Conservation (phyloP, 2,797 vertebrate genomes). For the Lepilemur ruficaudatus region DNA sequence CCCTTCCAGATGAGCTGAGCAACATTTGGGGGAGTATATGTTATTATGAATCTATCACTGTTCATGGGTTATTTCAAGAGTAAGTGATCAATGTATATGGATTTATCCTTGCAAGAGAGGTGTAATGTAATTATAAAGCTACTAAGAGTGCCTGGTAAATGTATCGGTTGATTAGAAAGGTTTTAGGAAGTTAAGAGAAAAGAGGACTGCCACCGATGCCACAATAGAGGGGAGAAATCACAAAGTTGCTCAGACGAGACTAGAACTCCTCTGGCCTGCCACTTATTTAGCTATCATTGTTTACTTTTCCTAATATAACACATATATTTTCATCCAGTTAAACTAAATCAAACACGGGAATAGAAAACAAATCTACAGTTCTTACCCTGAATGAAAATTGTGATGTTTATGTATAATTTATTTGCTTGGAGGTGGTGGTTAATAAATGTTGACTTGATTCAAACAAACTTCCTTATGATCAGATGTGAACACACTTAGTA, state of each 20-base stretch:
- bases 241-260: slow-evolving; percentile 14
- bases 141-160: slow-evolving; percentile 60
- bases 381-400: not conserved
- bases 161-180: slow-evolving; percentile 48
- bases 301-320: not conserved
- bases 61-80: slow-evolving; percentile 55
- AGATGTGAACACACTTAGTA: not conserved
- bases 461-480: not conserved
- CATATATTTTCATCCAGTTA: not conserved
- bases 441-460: not conserved
- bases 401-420: not conserved
- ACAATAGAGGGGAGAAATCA: not conserved
- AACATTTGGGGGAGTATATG: slow-evolving; percentile 38
- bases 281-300: not conserved
- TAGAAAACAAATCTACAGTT: not conserved
- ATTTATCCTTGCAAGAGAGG: slow-evolving; percentile 66
- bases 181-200: slow-evolving; percentile 45
- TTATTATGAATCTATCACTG: slow-evolving; percentile 58
- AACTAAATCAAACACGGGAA: not conserved
- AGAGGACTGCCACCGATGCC: slow-evolving; percentile 31
- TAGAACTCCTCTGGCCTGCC: not conserved
- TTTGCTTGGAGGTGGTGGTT: not conserved
- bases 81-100: slow-evolving; percentile 56
- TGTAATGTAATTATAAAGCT: slow-evolving; percentile 57
- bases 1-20: slow-evolving; percentile 51